Conservation (phyloP, 2,888 invertebrate species). For the Eudasyphora cyanicolor region DNA sequence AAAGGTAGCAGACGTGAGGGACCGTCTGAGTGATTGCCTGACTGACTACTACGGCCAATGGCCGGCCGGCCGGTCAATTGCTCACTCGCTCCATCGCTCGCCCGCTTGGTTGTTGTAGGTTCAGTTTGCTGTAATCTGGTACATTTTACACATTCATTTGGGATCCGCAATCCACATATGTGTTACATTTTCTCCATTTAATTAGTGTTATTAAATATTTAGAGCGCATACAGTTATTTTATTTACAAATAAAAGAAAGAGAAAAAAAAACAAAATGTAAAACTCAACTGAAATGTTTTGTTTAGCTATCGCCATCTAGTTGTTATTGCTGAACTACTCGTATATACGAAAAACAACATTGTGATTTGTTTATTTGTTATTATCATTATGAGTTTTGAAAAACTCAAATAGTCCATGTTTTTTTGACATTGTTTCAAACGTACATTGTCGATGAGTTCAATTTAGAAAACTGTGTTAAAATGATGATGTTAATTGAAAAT, state of each 20-base stretch:
- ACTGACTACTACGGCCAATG: too few species aligned
- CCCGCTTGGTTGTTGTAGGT: not conserved
- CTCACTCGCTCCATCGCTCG: too few species aligned
- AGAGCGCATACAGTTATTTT: conserved; percentile 70
- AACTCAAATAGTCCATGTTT: not conserved
- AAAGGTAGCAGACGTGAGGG: too few species aligned
- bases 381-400: not conserved
- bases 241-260: not conserved
- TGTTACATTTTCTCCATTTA: conserved; percentile 76
- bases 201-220: conserved; percentile 78
- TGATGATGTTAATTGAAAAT: conserved; percentile 46
- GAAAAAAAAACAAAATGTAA: not conserved
- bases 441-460: not conserved
- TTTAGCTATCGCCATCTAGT: not conserved
- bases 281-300: not conserved
- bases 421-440: not conserved
- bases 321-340: not conserved
- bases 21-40: not conserved
- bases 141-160: not conserved
- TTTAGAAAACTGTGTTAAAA: conserved; percentile 41
- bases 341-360: conserved; percentile 4
- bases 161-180: conserved; percentile 57
- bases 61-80: not conserved
- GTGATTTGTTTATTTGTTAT: not conserved
- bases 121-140: conserved; percentile 26